Base-by-base conservation (phyloP, 2,113 vertebrate genomes). In the Promerops cafer region DNA sequence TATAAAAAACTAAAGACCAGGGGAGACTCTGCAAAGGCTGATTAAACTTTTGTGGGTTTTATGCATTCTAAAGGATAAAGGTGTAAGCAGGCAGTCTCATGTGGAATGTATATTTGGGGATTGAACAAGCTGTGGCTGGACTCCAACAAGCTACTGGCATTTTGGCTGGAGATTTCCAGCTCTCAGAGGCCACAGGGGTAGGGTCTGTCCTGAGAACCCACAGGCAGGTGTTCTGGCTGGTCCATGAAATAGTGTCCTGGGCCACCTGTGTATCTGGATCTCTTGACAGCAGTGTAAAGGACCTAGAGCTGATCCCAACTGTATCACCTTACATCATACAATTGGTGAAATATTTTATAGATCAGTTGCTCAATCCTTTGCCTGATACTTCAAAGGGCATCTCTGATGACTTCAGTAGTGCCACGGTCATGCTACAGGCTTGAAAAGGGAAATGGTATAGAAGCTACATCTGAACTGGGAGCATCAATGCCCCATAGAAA, bases 51-150 rank as follows among this genome's bases (percentile, higher is more conserved):
- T 49, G 15, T 69, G 28, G 14, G 4, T 3, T 79, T 93, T 80
- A 23, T 69, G 45, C 37, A 11, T 86, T 80, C 31, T 72, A 37
- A 79, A 75, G 19, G 49, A 33, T 40, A 30, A 71, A 79, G 31
- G 30, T 85, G 9, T 35, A 85, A 82, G 57, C 18, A 71, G 39
- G 12, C 9, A n/a, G 8, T 23, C 31, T 88, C 20, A 53, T 0
- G 0, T 26, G 24, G 15, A 37, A 44, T 19, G 9, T 19, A 5
- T n/a, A 40, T 59, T 35, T 6, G 3, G 2, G 6, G 10, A 76
- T 28, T 19, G 47, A 89, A n/a, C 8, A 68, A 52, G 22, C 39
- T 70, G 16, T 8, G 4, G 11, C 4, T 40, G 23, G 50, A 60
- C 17, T 30, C 18, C 54, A 57, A 28, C 23, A 52, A 78, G 30